phyloP scores from a whole-genome alignment of 2,113 vertebrate genomes.

The Chaenogobius annularis region DNA sequence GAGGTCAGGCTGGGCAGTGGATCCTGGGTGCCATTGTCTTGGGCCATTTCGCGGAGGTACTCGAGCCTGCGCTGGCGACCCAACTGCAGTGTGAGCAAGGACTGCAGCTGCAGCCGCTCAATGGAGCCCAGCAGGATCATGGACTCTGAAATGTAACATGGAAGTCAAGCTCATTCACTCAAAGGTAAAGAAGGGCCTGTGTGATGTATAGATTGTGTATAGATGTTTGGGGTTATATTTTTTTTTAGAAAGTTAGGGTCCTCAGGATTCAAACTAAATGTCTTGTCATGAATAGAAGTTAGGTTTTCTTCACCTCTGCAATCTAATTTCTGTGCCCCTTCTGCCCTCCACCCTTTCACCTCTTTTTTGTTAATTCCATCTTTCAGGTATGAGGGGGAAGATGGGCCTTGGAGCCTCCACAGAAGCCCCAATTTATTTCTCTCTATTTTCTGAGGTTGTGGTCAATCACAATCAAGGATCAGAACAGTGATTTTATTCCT shows the following conservation, averaged over 20 bases:
- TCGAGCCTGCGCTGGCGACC: constrained; percentile 79
- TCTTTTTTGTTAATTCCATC: too few relatives aligned
- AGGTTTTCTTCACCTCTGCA: background rate
- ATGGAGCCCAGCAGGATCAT: constrained; percentile 99
- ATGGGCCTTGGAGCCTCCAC: too few relatives aligned
- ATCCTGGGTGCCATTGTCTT: constrained; percentile 72
- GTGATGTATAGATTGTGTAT: background rate
- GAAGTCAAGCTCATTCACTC: background rate
- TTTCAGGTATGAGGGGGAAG: too few relatives aligned
- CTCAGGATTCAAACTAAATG: background rate
- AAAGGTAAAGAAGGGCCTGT: background rate
- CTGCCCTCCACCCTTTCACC: too few relatives aligned
- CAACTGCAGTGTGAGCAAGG: constrained; percentile 79
- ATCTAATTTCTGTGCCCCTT: too few relatives aligned
- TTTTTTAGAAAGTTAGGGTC: background rate
- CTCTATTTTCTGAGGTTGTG: too few relatives aligned
- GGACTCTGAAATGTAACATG: constrained; percentile 79
- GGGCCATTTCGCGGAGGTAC: constrained; percentile 74
- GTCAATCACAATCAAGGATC: too few relatives aligned
- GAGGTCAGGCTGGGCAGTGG: constrained; percentile 63
- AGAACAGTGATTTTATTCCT: background rate
- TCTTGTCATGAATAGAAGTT: background rate
- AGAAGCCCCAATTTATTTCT: too few relatives aligned
- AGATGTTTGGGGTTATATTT: too few relatives aligned
- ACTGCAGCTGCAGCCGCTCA: constrained; percentile 88